Conservation (phyloP, 2,888 invertebrate genomes). For the Melikaiella ostensackeni region DNA sequence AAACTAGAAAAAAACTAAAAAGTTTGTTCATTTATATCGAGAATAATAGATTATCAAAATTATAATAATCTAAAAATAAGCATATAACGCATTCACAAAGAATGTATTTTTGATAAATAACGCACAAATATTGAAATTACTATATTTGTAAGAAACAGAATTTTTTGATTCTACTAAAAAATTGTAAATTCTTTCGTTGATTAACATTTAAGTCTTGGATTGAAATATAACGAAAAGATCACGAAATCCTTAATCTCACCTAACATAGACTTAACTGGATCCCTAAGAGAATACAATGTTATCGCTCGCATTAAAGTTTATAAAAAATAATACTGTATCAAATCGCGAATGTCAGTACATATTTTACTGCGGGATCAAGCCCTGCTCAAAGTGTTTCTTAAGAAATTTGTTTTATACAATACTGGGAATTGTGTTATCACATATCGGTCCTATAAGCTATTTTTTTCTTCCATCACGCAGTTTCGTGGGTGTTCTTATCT, state of each 20-base stretch:
- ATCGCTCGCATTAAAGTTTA: constrained; percentile 15
- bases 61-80: too few relatives aligned
- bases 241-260: background rate
- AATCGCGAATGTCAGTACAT: constrained; percentile 29
- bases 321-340: constrained; percentile 33
- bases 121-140: too few relatives aligned
- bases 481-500: constrained; percentile 34
- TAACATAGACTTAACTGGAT: background rate
- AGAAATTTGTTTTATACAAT: constrained; percentile 7
- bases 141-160: too few relatives aligned
- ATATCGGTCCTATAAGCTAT: background rate
- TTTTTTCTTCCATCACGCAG: background rate
- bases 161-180: too few relatives aligned
- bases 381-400: background rate
- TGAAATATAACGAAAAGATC: background rate
- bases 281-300: constrained; percentile 20
- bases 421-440: constrained; percentile 16
- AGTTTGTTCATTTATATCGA: too few relatives aligned
- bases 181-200: too few relatives aligned
- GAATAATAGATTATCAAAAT: too few relatives aligned
- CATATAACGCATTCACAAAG: too few relatives aligned
- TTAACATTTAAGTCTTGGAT: background rate
- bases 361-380: background rate
- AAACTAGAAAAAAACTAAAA: too few relatives aligned
- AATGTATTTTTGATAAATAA: too few relatives aligned